These are phyloP conservation scores for Distichodus sexfasciatus DNA, from an alignment of 2,797 vertebrate species.

Conservation along the genomic window DNA sequence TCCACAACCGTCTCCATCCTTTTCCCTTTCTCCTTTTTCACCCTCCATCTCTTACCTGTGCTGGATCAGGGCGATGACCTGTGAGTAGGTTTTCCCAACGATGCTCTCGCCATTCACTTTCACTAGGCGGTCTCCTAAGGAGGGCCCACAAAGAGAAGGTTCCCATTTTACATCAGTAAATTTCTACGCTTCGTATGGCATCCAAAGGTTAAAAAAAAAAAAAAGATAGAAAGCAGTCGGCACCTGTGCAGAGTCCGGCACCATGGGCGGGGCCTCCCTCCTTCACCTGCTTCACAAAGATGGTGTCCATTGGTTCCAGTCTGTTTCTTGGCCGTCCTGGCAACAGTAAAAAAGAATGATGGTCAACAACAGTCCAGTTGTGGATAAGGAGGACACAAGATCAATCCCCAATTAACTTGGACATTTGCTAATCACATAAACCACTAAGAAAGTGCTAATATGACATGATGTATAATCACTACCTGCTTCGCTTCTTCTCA, in stretches of 20 bases:
- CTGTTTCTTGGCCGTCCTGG: conserved; percentile 87
- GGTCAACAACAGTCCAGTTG: background rate
- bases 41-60: conserved; percentile 95
- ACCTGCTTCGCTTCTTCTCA: too few species aligned
- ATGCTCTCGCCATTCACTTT: conserved; percentile 98
- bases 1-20: background rate
- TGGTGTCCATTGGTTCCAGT: conserved; percentile 97
- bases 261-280: conserved; percentile 90
- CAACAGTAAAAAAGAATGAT: conserved; percentile 42
- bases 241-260: conserved; percentile 96
- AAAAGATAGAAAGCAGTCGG: background rate
- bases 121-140: conserved; percentile 91
- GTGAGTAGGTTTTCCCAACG: conserved; percentile 96
- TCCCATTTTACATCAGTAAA: background rate
- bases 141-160: background rate
- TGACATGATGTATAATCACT: too few species aligned
- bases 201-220: too few species aligned
- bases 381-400: too few species aligned
- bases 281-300: conserved; percentile 98
- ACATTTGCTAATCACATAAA: too few species aligned
- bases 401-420: too few species aligned
- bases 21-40: too few species aligned
- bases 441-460: too few species aligned
- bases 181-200: background rate
- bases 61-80: conserved; percentile 97